Evolutionary conservation across 2,797 vertebrate species (phyloP), one percentile per base, ranked within the genome.

Genomic region (Mormyrops boulengeri): DNA sequence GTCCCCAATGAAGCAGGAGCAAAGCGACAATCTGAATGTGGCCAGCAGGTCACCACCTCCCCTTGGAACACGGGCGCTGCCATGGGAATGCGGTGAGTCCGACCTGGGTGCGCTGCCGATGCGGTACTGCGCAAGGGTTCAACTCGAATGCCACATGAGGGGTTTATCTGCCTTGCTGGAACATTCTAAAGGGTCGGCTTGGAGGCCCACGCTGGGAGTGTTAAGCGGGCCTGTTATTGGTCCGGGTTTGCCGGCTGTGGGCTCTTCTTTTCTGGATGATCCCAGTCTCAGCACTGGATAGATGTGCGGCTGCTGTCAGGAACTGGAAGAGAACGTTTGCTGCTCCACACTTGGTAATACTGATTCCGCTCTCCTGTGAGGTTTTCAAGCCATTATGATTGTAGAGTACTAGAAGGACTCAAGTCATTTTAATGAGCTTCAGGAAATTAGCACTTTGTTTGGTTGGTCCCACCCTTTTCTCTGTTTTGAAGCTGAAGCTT

Each of bases 11-110:
- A 66, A 89, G 41, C 55, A 52, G 84, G 57, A 89, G 57, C 44
- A 73, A 30, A 69, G 49, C 7, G 5, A 2, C 57, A 69, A 44
- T 30, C 85, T 52, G 49, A 66, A 26, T 49, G 53, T n/a, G 38
- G 60, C 57, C n/a, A 41, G 55, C 17, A 11, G 57, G n/a, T 73
- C 66, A 4, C 38, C 44, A 1, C 8, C 87, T 11, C 38, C 22
- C 22, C 44, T n/a, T 44, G 66, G 41, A 52, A 2, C 57, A 22
- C 66, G 53, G 57, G 55, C 19, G 12, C 80, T 50, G 55, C 55
- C 26, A 47, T 89, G 84, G 84, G 89, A 86, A 12, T 86, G 17
- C 7, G 89, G 89, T 89, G 60, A 89, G 89, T 89, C 17, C 8
- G 26, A 66, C 17, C 49, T 14, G 34, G 41, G 14, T 38, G 22